Conservation (phyloP, 2,888 invertebrate genomes). For the Hypomecis punctinalis region DNA sequence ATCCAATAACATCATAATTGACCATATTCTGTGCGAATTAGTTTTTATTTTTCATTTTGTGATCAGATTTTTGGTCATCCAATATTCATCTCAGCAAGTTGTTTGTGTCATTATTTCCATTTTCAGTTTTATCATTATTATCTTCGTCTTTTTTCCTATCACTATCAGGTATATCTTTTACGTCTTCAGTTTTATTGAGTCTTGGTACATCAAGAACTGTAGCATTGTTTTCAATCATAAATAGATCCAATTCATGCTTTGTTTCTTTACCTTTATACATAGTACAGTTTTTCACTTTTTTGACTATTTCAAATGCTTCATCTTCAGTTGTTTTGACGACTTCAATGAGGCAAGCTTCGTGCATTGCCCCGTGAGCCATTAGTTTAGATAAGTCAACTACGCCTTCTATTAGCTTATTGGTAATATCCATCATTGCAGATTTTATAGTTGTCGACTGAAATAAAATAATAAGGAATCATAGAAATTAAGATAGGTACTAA, state of each 20-base stretch:
- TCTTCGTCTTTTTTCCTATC: constrained; percentile 36
- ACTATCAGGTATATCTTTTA: constrained; percentile 16
- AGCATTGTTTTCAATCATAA: constrained; percentile 65
- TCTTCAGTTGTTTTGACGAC: constrained; percentile 74
- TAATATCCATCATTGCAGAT: constrained; percentile 76
- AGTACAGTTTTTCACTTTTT: constrained; percentile 60
- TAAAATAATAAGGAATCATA: not conserved
- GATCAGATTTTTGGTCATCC: constrained; percentile 51
- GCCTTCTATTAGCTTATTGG: constrained; percentile 69
- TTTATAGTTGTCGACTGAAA: constrained; percentile 74
- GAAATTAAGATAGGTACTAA: not conserved
- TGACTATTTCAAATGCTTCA: constrained; percentile 63
- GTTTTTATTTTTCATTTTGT: constrained; percentile 56
- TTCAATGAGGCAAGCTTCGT: constrained; percentile 81
- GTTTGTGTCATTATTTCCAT: constrained; percentile 50
- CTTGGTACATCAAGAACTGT: constrained; percentile 64
- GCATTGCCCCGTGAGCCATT: constrained; percentile 81
- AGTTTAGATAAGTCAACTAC: constrained; percentile 72
- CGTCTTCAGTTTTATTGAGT: constrained; percentile 27
- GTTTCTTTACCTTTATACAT: constrained; percentile 50
- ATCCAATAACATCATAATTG: not conserved
- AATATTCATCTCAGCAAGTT: constrained; percentile 64
- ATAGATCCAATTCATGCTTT: constrained; percentile 49
- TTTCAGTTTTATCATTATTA: constrained; percentile 28
- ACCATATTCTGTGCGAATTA: not conserved